A percentile compares a stretch with the other conserved stretches of the same genome.
Conservation (phyloP, 2,797 vertebrate species). For the Cebuella pygmaea region DNA sequence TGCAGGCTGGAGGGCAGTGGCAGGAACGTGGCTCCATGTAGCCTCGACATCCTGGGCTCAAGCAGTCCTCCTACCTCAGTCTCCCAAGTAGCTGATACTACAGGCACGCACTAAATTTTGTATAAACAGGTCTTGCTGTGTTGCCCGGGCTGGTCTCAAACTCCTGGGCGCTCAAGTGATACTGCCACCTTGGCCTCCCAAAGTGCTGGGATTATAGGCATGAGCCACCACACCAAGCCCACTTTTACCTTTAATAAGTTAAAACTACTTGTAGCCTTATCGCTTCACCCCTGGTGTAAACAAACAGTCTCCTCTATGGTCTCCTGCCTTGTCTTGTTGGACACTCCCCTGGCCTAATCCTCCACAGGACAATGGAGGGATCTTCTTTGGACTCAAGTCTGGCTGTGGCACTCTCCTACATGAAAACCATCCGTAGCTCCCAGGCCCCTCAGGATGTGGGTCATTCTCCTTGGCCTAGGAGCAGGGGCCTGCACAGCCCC, state of each 20-base stretch:
- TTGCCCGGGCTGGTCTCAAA: no score
- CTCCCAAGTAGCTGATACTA: no score
- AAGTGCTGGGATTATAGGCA: no score
- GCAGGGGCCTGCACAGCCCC: not conserved
- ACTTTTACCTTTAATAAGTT: not conserved
- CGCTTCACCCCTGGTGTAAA: not conserved
- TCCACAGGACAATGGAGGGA: not conserved
- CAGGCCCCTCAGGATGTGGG: not conserved
- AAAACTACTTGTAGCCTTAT: not conserved
- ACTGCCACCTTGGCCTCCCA: no score
- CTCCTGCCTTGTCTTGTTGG: not conserved
- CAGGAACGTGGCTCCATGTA: no score
- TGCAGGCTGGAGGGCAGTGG: no score
- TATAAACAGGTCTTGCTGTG: no score
- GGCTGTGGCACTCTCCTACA: not conserved
- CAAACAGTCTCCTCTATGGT: not conserved
- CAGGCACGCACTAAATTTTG: no score
- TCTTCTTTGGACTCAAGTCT: not conserved
- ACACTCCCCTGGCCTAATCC: not conserved
- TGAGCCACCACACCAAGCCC: no score
- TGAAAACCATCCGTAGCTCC: not conserved
- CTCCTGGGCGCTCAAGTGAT: no score
- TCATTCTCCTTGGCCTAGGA: not conserved
- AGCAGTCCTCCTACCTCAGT: no score
- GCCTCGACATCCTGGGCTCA: no score